A percentile compares a stretch with the other conserved stretches of the same genome.
These are phyloP conservation scores for Drosophila quadrilineata DNA, from an alignment of 1,140 invertebrate genomes.

Conservation along the genomic window DNA sequence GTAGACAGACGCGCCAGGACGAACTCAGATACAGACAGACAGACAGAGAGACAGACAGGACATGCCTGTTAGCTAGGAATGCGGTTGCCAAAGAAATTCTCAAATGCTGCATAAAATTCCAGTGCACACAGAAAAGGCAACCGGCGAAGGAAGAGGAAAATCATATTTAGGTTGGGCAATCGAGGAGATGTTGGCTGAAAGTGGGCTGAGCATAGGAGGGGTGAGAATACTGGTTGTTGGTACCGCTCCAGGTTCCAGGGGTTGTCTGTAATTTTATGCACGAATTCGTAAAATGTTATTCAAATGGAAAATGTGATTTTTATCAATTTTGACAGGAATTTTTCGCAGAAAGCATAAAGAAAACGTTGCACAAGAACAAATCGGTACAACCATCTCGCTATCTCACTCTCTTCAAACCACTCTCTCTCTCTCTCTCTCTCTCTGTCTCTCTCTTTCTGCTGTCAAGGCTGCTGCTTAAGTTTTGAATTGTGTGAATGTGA, in stretches of 20 bases:
- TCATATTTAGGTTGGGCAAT: too few relatives aligned
- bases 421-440: too few relatives aligned
- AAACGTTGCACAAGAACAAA: constrained; percentile 23
- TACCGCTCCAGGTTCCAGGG: constrained; percentile 15
- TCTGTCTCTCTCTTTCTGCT: too few relatives aligned
- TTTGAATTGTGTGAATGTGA: background rate
- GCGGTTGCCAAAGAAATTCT: constrained; percentile 66
- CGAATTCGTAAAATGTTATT: constrained; percentile 81
- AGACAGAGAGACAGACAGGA: constrained; percentile 31
- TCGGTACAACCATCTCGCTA: constrained; percentile 31
- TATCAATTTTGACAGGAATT: constrained; percentile 81
- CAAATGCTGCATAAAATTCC: constrained; percentile 65
- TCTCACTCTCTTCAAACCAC: too few relatives aligned
- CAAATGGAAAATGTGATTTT: constrained; percentile 81
- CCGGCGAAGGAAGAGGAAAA: constrained; percentile 1
- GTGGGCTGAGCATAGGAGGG: background rate
- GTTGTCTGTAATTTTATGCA: constrained; percentile 78
- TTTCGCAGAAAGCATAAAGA: constrained; percentile 58
- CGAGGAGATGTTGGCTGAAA: too few relatives aligned
- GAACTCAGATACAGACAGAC: too few relatives aligned
- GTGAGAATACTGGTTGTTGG: background rate
- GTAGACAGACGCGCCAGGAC: too few relatives aligned
- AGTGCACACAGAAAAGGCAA: constrained; percentile 38
- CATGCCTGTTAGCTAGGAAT: constrained; percentile 40
- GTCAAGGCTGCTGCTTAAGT: background rate